Conservation (phyloP, 2,888 invertebrate species). For the Colletes collaris region DNA sequence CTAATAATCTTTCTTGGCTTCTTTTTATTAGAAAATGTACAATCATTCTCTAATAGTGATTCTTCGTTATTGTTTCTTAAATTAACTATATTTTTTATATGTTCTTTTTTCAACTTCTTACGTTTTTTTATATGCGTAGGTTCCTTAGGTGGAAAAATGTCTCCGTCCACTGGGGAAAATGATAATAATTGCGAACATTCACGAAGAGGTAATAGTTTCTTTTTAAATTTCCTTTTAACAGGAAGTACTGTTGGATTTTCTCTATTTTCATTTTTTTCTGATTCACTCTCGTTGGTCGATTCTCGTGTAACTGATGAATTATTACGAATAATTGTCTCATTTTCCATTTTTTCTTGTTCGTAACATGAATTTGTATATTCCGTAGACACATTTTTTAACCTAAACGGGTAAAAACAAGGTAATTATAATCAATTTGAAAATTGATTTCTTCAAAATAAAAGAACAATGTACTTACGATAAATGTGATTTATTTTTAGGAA, state of each 20-base stretch:
- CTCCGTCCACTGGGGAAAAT: slow-evolving; percentile 68
- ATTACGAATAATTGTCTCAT: slow-evolving; percentile 52
- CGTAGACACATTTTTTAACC: background rate
- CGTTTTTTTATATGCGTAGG: slow-evolving; percentile 28
- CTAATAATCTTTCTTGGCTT: slow-evolving; percentile 71
- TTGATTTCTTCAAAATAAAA: background rate
- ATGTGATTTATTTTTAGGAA: slow-evolving; percentile 3
- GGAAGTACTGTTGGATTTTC: slow-evolving; percentile 12
- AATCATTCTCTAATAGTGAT: slow-evolving; percentile 27
- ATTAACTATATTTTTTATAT: slow-evolving; percentile 23
- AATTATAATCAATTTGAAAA: background rate
- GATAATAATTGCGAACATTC: slow-evolving; percentile 69
- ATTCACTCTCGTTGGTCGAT: slow-evolving; percentile 49
- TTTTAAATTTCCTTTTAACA: slow-evolving; percentile 52
- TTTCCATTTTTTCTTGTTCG: background rate
- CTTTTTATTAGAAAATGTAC: background rate
- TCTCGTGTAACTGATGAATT: slow-evolving; percentile 65
- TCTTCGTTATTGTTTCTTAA: slow-evolving; percentile 4
- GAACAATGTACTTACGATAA: slow-evolving; percentile 38
- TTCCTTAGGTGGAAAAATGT: slow-evolving; percentile 25
- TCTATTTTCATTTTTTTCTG: slow-evolving; percentile 14
- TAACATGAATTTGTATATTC: background rate
- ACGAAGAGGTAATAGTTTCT: slow-evolving; percentile 69
- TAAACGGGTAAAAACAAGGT: slow-evolving; percentile 27
- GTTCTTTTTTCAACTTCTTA: slow-evolving; percentile 51